Evolutionary conservation across 1,140 invertebrate species (phyloP).

Genomic region (Trachymyrmex septentrionalis): DNA sequence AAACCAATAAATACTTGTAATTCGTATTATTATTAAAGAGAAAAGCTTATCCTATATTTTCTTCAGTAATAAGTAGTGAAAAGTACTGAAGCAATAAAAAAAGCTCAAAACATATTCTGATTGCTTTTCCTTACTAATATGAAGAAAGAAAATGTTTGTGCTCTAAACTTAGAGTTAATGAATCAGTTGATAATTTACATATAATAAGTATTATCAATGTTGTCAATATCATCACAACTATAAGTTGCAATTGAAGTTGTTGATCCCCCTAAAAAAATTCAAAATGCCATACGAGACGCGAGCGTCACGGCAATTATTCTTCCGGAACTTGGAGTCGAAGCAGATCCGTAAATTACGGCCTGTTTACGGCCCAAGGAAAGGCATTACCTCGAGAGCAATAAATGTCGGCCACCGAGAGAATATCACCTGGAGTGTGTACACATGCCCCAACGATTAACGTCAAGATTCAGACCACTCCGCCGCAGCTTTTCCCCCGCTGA

Average conservation of each 20-base stretch:
- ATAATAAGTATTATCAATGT: not conserved
- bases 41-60: not conserved
- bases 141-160: not conserved
- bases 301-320: constrained; percentile 62
- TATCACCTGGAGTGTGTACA: constrained; percentile 67
- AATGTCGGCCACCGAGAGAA: constrained; percentile 66
- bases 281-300: not conserved
- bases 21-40: not conserved
- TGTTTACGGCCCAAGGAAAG: constrained; percentile 64
- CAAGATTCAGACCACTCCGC: constrained; percentile 51
- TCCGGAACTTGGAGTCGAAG: constrained; percentile 56
- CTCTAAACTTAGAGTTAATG: not conserved
- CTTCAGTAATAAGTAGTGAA: not conserved
- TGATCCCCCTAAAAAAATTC: not conserved
- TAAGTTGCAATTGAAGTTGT: not conserved
- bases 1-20: not conserved
- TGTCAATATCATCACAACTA: not conserved
- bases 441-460: constrained; percentile 66
- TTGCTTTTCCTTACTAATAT: not conserved
- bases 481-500: constrained; percentile 18
- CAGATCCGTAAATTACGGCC: constrained; percentile 67
- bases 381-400: constrained; percentile 68
- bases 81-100: not conserved
- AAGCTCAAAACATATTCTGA: not conserved
- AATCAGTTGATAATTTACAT: not conserved